phyloP scores from a whole-genome alignment of 2,113 vertebrate genomes.

The Trogon melanurus region DNA sequence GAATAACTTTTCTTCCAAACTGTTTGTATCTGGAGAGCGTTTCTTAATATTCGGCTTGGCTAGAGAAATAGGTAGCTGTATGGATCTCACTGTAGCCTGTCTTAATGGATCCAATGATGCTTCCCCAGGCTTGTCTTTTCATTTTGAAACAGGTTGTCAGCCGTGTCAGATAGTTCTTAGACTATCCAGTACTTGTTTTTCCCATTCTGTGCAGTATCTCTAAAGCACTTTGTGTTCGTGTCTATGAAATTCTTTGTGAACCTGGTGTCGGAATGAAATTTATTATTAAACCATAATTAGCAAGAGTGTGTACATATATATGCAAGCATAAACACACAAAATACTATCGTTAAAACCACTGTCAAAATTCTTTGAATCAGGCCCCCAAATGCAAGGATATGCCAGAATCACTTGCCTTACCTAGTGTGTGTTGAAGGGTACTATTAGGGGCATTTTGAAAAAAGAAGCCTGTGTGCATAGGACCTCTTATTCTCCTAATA shows the following conservation, averaged over 20 bases:
- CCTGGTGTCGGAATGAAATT: background rate
- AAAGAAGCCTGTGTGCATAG: background rate
- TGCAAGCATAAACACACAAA: background rate
- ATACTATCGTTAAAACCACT: background rate
- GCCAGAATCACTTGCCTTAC: background rate
- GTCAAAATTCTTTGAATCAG: background rate
- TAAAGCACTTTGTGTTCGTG: background rate
- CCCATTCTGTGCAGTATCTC: background rate
- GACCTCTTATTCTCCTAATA: background rate
- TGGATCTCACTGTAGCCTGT: background rate
- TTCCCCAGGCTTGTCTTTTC: background rate
- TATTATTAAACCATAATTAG: background rate
- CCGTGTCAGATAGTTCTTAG: background rate
- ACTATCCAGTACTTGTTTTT: background rate
- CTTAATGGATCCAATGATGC: background rate
- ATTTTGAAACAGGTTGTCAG: background rate
- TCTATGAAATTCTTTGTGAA: background rate
- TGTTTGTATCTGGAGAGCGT: background rate
- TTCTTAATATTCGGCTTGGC: background rate
- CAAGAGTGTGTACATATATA: background rate
- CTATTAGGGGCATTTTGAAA: background rate
- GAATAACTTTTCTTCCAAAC: background rate
- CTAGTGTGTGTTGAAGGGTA: background rate
- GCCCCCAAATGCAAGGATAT: background rate
- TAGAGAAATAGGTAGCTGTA: background rate